Evolutionary conservation across 2,797 vertebrate genomes (phyloP).

Genomic region (Atherinosoma microstoma): DNA sequence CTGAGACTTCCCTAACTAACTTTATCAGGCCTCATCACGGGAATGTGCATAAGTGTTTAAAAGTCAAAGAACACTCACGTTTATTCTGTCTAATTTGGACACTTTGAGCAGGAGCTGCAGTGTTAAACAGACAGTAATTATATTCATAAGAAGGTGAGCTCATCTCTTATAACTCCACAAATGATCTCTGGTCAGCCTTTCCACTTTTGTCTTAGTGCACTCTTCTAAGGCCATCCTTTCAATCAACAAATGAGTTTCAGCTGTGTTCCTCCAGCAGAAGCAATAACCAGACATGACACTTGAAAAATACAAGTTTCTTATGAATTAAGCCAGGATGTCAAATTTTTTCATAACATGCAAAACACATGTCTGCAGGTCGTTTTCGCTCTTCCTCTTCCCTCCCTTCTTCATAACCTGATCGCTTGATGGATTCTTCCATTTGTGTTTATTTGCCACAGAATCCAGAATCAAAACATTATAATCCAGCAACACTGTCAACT

Average conservation of each 20-base stretch:
- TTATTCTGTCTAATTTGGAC: constrained; percentile 26
- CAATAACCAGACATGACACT: not conserved
- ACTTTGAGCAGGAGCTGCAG: not conserved
- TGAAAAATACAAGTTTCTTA: constrained; percentile 1
- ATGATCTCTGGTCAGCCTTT: not conserved
- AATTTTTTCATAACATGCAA: too few relatives aligned
- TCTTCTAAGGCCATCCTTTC: constrained; percentile 34
- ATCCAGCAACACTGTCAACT: too few relatives aligned
- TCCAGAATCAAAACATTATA: not conserved
- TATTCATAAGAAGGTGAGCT: not conserved
- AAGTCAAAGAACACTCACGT: constrained; percentile 21
- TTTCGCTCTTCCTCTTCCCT: not conserved
- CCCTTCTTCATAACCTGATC: not conserved
- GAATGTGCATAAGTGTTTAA: constrained; percentile 16
- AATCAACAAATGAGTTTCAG: constrained; percentile 51
- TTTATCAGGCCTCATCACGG: constrained; percentile 51
- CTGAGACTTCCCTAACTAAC: constrained; percentile 49
- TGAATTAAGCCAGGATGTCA: not conserved
- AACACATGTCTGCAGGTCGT: not conserved
- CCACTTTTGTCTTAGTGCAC: not conserved
- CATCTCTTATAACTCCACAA: not conserved
- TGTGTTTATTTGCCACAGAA: not conserved
- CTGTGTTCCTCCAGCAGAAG: constrained; percentile 16
- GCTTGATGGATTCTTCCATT: not conserved
- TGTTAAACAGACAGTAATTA: not conserved